Base-by-base conservation (phyloP, 2,113 vertebrate species). In the Garra rufa region DNA sequence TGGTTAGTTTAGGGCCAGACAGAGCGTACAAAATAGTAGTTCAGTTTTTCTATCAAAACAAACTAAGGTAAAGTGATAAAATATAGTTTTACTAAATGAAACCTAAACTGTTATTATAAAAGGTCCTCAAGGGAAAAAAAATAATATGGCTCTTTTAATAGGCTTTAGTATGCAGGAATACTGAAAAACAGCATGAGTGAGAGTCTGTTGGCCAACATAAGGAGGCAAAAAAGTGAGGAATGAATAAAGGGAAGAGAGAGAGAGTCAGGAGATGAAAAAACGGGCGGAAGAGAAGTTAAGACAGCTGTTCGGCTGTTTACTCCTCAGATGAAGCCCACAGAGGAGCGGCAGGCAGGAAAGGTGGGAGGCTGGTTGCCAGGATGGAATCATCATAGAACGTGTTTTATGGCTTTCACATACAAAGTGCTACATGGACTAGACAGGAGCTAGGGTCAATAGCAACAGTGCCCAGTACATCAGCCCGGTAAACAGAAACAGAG, bases 301-400 rank as follows among this genome's bases (percentile, higher is more conserved):
- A 85, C 92, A 93, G 91, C 90, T 92, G 93, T 88, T 90, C 88
- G 85, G 90, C 87, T 93, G 91, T 93, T 94, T 92, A 93, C 90
- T 88, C 82, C 19, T 44, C 88, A 87, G 71, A 91, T 88, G 89
- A 88, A 89, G 83, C 85, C 80, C 87, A 85, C 76, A 85, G 86
- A 88, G 89, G 86, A 92, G 91, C 88, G 30, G 38, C 83, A 59
- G 73, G 83, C 73, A 81, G 82, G 81, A 81, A 86, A 83, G 59
- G 67, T 73, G 71, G 85, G 86, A n/a, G 87, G 76, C 41, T 52
- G 43, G 41, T 85, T 90, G 89, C 91, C 92, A 92, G 88, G 88
- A 89, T 82, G 85, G 88, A 92, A 88, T 92, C 90, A 90, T 90
- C 87, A 14, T 85, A 71, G 84, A 73, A 26, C 69, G 57, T 89